Percentiles rank a stretch among this genome's conserved stretches.
These are phyloP conservation scores for Tridacna gigas DNA, from an alignment of 2,888 invertebrate species.

Conservation along the genomic window DNA sequence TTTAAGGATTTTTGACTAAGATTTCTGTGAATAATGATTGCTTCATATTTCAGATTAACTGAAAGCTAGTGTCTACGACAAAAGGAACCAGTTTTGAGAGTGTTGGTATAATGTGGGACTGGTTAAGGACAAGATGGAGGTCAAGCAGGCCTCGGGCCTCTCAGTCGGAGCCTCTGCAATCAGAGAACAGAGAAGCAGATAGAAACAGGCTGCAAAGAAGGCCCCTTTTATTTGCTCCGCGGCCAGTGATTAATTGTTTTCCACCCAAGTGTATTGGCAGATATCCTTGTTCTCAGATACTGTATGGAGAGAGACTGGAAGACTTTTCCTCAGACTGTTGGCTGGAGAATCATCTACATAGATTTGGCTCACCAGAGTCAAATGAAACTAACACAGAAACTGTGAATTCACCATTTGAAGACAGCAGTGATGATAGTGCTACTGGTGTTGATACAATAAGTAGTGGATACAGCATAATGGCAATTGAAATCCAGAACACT, in stretches of 20 bases:
- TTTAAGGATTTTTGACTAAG: too few species aligned
- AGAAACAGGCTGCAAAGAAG: not conserved
- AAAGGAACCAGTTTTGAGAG: too few species aligned
- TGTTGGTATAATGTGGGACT: conserved; percentile 51
- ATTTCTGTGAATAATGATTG: too few species aligned
- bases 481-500: conserved; percentile 38
- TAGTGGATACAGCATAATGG: conserved; percentile 19
- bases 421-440: conserved; percentile 43
- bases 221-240: conserved; percentile 3
- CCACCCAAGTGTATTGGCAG: conserved; percentile 71
- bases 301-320: conserved; percentile 70
- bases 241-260: conserved; percentile 16
- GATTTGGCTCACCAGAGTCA: conserved; percentile 57
- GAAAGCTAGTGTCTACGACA: too few species aligned
- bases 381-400: not conserved
- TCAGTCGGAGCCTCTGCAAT: not conserved
- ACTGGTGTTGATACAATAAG: conserved; percentile 36
- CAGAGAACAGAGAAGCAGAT: not conserved
- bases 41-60: too few species aligned
- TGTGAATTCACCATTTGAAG: conserved; percentile 35
- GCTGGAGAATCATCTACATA: conserved; percentile 72
- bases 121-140: conserved; percentile 34
- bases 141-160: conserved; percentile 3
- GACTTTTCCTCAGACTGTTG: conserved; percentile 75
- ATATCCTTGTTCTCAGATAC: conserved; percentile 67